Percentiles rank a stretch among this genome's conserved stretches.
Evolutionary conservation across 1,140 invertebrate genomes (phyloP).

Genomic region (Cydia fagiglandana): DNA sequence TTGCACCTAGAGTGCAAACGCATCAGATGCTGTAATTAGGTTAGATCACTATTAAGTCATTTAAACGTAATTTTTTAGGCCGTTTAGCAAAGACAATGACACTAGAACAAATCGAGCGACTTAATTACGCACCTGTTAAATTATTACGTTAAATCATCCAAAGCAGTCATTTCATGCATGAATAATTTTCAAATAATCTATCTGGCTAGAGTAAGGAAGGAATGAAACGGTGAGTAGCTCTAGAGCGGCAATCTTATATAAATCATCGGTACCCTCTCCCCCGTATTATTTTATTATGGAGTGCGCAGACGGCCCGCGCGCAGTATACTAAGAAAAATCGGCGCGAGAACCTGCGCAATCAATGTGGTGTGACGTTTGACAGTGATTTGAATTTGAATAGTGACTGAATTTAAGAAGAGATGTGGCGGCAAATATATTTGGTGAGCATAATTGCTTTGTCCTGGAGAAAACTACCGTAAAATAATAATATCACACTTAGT

Average conservation of each 20-base stretch:
- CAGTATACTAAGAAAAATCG: constrained; percentile 45
- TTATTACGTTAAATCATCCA: constrained; percentile 38
- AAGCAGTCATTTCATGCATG: constrained; percentile 55
- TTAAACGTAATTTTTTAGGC: constrained; percentile 19
- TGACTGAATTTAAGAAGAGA: constrained; percentile 17
- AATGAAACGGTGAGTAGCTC: constrained; percentile 42
- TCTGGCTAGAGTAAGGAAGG: constrained; percentile 30
- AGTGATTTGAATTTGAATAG: background rate
- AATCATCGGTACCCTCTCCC: constrained; percentile 55
- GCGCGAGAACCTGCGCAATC: constrained; percentile 34
- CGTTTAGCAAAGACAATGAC: constrained; percentile 32
- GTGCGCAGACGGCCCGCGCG: constrained; percentile 46
- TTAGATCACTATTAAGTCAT: background rate
- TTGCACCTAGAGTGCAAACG: background rate
- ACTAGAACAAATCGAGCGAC: constrained; percentile 35
- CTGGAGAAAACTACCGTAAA: background rate
- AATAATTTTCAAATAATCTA: constrained; percentile 51
- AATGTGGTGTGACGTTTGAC: constrained; percentile 37
- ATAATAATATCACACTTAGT: too few species aligned
- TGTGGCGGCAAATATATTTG: constrained; percentile 41
- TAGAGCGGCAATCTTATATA: constrained; percentile 63
- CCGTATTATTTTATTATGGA: constrained; percentile 57
- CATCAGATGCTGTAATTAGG: constrained; percentile 17
- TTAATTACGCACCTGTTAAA: constrained; percentile 38
- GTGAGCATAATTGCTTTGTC: constrained; percentile 37